These are phyloP conservation scores for Acronicta alni DNA, from an alignment of 2,888 invertebrate species.

Conservation along the genomic window DNA sequence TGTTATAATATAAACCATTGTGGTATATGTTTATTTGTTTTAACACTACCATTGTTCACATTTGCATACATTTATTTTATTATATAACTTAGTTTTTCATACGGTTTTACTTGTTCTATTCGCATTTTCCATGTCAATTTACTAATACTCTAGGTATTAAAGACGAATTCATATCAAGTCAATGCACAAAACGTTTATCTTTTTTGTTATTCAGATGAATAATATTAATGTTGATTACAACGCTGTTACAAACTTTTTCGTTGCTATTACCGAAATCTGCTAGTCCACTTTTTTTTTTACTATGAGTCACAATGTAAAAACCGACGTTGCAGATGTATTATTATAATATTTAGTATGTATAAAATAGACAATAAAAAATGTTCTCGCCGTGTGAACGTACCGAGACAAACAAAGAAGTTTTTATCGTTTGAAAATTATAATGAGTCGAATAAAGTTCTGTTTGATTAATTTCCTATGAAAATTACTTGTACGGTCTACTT, in stretches of 20 bases:
- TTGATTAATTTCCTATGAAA: slow-evolving; percentile 58
- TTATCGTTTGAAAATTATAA: slow-evolving; percentile 57
- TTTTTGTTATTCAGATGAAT: slow-evolving; percentile 5
- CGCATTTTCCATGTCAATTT: neutral
- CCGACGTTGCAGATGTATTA: slow-evolving; percentile 51
- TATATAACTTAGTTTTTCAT: slow-evolving; percentile 27
- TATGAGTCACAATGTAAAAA: slow-evolving; percentile 55
- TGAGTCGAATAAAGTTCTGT: slow-evolving; percentile 55
- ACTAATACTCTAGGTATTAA: neutral
- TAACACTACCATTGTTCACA: slow-evolving; percentile 61
- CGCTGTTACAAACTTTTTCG: slow-evolving; percentile 31
- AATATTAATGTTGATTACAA: slow-evolving; percentile 25
- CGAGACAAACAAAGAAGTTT: slow-evolving; percentile 56
- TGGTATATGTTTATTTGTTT: slow-evolving; percentile 65
- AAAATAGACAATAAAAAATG: slow-evolving; percentile 56
- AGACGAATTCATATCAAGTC: neutral
- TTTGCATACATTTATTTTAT: slow-evolving; percentile 42
- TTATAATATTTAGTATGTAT: slow-evolving; percentile 54
- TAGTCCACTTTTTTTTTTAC: slow-evolving; percentile 26
- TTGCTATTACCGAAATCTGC: slow-evolving; percentile 25
- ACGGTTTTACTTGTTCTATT: neutral
- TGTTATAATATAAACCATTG: slow-evolving; percentile 57
- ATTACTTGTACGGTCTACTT: slow-evolving; percentile 56
- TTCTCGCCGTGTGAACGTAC: slow-evolving; percentile 53
- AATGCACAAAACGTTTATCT: slow-evolving; percentile 3